Conservation (phyloP, 2,113 vertebrate species). For the Gasterosteus aculeatus region DNA sequence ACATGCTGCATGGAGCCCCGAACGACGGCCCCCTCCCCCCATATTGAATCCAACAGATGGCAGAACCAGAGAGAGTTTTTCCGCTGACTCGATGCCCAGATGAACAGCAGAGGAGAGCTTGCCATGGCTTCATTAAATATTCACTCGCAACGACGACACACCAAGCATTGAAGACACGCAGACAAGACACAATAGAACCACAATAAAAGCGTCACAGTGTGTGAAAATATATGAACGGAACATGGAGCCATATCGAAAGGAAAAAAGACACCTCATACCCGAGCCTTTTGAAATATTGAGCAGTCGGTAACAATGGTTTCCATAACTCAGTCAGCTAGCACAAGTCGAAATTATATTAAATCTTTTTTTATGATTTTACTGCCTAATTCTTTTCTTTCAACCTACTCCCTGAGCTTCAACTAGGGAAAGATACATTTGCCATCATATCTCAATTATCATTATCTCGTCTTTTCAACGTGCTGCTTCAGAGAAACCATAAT, state of each 20-base stretch:
- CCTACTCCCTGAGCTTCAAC: slow-evolving; percentile 21
- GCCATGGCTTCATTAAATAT: slow-evolving; percentile 77
- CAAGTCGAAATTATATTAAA: slow-evolving; percentile 52
- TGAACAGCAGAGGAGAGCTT: slow-evolving; percentile 75
- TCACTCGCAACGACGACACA: slow-evolving; percentile 68
- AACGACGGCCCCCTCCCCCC: slow-evolving; percentile 55
- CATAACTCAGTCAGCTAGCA: slow-evolving; percentile 45
- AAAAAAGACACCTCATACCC: slow-evolving; percentile 37
- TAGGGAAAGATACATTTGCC: slow-evolving; percentile 25
- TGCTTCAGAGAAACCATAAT: slow-evolving; percentile 46
- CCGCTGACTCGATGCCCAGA: slow-evolving; percentile 77
- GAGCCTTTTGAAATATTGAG: slow-evolving; percentile 64
- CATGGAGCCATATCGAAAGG: slow-evolving; percentile 8
- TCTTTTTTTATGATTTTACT: slow-evolving; percentile 52
- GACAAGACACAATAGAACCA: slow-evolving; percentile 53
- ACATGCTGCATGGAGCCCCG: slow-evolving; percentile 66
- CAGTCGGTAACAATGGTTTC: slow-evolving; percentile 39
- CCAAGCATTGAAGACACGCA: slow-evolving; percentile 57
- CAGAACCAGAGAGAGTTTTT: slow-evolving; percentile 67
- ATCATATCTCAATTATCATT: slow-evolving; percentile 21
- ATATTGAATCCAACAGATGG: slow-evolving; percentile 83
- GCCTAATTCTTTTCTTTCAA: slow-evolving; percentile 38
- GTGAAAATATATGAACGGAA: slow-evolving; percentile 47
- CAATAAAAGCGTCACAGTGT: slow-evolving; percentile 46
- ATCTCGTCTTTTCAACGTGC: slow-evolving; percentile 33